A percentile compares a stretch with the other conserved stretches of the same genome.
phyloP scores from a whole-genome alignment of 2,888 invertebrate genomes.

The Volucella zonaria region DNA sequence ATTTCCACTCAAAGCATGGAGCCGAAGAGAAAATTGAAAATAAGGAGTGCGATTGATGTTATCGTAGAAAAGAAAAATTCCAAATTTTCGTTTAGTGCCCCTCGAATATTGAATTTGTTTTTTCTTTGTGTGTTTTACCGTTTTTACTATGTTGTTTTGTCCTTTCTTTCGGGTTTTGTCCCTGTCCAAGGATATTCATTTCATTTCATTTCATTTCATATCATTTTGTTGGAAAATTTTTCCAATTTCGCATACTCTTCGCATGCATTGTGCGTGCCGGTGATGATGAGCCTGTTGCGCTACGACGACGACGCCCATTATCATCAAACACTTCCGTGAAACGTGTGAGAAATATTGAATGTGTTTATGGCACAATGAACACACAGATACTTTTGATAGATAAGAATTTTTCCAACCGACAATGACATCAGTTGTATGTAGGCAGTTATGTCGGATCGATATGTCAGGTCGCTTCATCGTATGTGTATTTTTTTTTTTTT shows the following conservation, averaged over 20 bases:
- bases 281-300: constrained; percentile 47
- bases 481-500: constrained; percentile 35
- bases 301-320: neutral
- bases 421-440: no score
- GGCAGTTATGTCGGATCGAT: constrained; percentile 2
- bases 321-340: constrained; percentile 26
- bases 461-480: constrained; percentile 33
- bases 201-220: neutral
- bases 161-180: neutral
- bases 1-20: constrained; percentile 13
- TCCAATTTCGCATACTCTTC: neutral
- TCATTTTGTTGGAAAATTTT: constrained; percentile 25
- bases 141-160: neutral
- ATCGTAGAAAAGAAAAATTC: constrained; percentile 29
- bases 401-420: constrained; percentile 24
- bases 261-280: constrained; percentile 13
- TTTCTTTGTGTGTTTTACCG: neutral
- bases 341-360: constrained; percentile 55
- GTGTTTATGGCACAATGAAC: constrained; percentile 43
- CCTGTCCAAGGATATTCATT: constrained; percentile 24
- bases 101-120: constrained; percentile 20
- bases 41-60: constrained; percentile 38
- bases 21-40: constrained; percentile 23
- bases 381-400: constrained; percentile 16
- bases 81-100: constrained; percentile 7